Evolutionary conservation across 2,797 vertebrate species (phyloP).

Genomic region (Pantherophis vulpinus): DNA sequence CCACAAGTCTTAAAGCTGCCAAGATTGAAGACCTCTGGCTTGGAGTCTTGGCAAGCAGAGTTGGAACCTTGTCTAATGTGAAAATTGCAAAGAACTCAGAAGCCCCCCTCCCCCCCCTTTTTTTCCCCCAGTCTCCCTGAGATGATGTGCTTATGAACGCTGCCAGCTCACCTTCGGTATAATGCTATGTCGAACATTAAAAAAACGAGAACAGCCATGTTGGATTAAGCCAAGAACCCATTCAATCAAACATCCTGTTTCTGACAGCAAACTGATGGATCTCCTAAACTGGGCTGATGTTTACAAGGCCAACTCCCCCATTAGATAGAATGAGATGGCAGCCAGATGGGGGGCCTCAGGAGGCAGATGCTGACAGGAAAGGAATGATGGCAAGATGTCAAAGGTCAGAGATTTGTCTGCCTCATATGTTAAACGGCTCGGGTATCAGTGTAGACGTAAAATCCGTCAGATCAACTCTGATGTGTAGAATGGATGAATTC

Average conservation of each 20-base stretch:
- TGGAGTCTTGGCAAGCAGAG: background rate
- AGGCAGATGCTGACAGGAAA: background rate
- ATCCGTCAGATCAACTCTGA: background rate
- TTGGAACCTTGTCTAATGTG: constrained; percentile 3
- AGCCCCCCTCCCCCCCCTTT: background rate
- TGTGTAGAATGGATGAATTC: background rate
- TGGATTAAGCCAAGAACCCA: background rate
- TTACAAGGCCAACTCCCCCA: background rate
- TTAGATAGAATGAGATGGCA: background rate
- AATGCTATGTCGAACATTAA: background rate
- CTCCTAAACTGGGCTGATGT: background rate
- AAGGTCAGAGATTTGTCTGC: background rate
- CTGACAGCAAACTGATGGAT: background rate
- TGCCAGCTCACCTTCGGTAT: background rate
- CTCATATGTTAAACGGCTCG: background rate
- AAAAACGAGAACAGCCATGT: background rate
- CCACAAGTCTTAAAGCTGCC: too few relatives aligned
- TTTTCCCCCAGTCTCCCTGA: background rate
- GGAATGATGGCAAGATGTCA: background rate
- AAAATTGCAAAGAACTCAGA: background rate
- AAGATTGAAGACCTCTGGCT: too few relatives aligned
- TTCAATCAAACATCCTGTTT: background rate
- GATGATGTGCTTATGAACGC: background rate
- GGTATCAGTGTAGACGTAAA: background rate
- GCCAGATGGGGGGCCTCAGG: background rate